Evolutionary conservation across 2,888 invertebrate genomes (phyloP), one percentile per base, ranked within the genome.

Genomic region (Abrostola tripartita): DNA sequence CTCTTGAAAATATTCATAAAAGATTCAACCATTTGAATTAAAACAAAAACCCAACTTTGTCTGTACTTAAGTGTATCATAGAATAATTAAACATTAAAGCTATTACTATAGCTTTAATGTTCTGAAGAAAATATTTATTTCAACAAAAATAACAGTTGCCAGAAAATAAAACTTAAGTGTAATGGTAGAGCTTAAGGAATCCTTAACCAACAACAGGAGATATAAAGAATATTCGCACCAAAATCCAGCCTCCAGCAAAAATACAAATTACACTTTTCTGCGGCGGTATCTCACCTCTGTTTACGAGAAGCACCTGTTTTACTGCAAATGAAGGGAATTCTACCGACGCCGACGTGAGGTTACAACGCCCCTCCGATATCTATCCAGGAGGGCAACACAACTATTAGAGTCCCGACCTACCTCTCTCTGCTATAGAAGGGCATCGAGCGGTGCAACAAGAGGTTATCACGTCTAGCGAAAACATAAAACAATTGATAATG

Each of bases 401-500:
- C 6, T 36, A 36, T 5, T 50, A 24, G 36, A 40, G 24, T 24
- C 24, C 10, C 40, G 37, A 38, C 24, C 36, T 59, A 42, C 50
- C 44, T 59, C 49, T 41, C 42, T 42, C 52, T 8, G 24, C 40
- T 52, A 11, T 44, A 8, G n/a, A 14, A 52, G 52, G 54, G 61
- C 53, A 65, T 59, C 47, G 63, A 7, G 40, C 50, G 56, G 36
- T 41, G 42, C 37, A 42, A 5, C 57, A 38, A 70, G 56, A 73
- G 75, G 77, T 81, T 80, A 80, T 81, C 76, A 49, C 11, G 50
- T 42, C 49, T 4, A 1, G 9, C 56, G 8, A 52, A 50, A 65
- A 74, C 66, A 62, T n/a, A 69, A 76, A 41, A 76, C 73, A 61
- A 79, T 50, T 55, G 71, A 82, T 79, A 82, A 61, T 61, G 51